Evolutionary conservation across 2,888 invertebrate genomes (phyloP).

Genomic region (Drosophila infuscata): DNA sequence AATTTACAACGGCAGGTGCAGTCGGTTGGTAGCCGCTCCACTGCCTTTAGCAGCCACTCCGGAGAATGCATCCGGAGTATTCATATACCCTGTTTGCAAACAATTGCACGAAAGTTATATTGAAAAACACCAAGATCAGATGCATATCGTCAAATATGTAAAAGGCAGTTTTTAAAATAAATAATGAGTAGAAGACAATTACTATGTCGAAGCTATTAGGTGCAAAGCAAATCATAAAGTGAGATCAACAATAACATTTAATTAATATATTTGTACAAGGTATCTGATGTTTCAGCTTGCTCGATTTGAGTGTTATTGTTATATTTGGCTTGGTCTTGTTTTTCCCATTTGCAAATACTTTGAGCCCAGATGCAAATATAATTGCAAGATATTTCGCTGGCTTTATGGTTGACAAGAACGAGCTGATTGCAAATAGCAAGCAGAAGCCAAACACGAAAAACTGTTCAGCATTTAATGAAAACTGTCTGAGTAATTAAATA

Average conservation of each 20-base stretch:
- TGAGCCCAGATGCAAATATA: constrained; percentile 73
- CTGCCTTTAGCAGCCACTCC: constrained; percentile 20
- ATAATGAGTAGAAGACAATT: neutral
- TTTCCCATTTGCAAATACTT: constrained; percentile 61
- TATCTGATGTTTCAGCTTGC: neutral
- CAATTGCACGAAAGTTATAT: neutral
- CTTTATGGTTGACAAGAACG: constrained; percentile 55
- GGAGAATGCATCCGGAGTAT: constrained; percentile 15
- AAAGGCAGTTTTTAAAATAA: no score
- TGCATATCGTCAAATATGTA: neutral
- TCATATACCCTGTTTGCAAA: constrained; percentile 5
- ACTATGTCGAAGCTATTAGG: neutral
- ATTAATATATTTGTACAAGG: neutral
- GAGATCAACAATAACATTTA: neutral
- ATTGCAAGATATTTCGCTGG: constrained; percentile 75
- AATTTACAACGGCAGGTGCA: constrained; percentile 63
- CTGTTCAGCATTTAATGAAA: constrained; percentile 69
- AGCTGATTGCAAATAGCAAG: constrained; percentile 3
- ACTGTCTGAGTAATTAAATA: constrained; percentile 78
- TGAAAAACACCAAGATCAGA: neutral
- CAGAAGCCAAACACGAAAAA: constrained; percentile 8
- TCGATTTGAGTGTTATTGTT: neutral
- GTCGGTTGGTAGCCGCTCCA: constrained; percentile 21
- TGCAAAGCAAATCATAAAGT: neutral
- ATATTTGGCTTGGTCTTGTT: constrained; percentile 41